Base-by-base conservation (phyloP, 1,140 invertebrate species). In the Drosophila takahashii region DNA sequence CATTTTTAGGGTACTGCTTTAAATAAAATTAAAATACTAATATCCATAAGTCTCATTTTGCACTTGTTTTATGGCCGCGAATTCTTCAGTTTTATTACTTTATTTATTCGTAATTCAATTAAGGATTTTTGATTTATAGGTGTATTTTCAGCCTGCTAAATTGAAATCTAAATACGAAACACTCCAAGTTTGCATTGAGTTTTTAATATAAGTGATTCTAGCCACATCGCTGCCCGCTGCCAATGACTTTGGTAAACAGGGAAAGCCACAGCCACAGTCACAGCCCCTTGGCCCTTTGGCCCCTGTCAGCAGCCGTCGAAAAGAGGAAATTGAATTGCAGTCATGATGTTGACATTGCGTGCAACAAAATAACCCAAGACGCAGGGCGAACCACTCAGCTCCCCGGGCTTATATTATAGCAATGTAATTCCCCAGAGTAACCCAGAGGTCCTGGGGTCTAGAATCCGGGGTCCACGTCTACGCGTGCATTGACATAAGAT, bases 331-430 rank as follows among this genome's bases (percentile, higher is more conserved):
- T 83, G 84, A 87, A 87, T 87, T 89, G 84, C 84, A 77, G 60
- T 50, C 79, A 85, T 80, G 76, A 89, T 79, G 72, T 83, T 87
- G 79, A 89, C 84, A 87, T 83, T 89, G 84, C 83, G 84, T 83
- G 84, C 84, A 87, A 74, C 76, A 84, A 85, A 79, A 64, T 65
- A 60, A 74, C 62, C 48, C 42, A 48, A 45, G 50, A 65, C 54
- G 29, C 61, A 18, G 66, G 50, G 44, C 15, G 42, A 32, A 52
- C 27, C 52, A 58, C 62, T 72, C 60, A 65, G 42, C 48, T 56
- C 18, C 66, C 18, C 66, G 48, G 56, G 52, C 57, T 69, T 87
- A 26, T 39, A 37, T 26, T 86, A 27, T 32, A 13, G 50, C 13
- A 79, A 86, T 81, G 71, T 83, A 65, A 87, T 89, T 87, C 60